Evolutionary conservation across 2,113 vertebrate genomes (phyloP), one percentile per base, ranked within the genome.

Genomic region (Microtus montanus): DNA sequence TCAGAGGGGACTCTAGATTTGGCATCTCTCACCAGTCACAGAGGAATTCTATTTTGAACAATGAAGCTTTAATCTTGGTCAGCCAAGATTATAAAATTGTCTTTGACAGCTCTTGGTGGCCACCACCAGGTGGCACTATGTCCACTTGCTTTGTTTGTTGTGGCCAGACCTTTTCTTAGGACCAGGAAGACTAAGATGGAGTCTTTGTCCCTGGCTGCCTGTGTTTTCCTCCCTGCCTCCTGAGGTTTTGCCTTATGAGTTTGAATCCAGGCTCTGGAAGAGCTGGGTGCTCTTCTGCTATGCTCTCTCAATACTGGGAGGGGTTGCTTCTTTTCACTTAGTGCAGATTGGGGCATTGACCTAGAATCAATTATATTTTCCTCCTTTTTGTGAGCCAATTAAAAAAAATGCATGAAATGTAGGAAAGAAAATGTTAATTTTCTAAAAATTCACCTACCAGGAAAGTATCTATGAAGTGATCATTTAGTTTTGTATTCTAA

Each of bases 91-190:
- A 33, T 22, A 70, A 19, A 86, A 26, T 35, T 38, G 20, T 54
- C 54, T 82, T 58, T 89, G 83, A 28, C 3, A 7, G 52, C 22
- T n/a, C 74, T 86, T 95, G 54, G 11, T 20, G 19, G 54, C 41
- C 10, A 78, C 93, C 96, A 93, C 93, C 64, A 96, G 97, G 47
- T 92, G 97, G 96, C 96, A 71, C 49, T 88, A 89, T 12, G 52
- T 66, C 66, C 77, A 9, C 58, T 84, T 90, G 85, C 28, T 80
- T 11, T 4, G 71, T 52, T 30, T 26, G 49, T 38, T 78, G 44
- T 15, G 47, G 30, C 75, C 87, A 15, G 7, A 24, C 35, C 17
- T 49, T 26, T 71, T 19, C 9, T 84, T 70, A 49, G n/a, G 47
- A n/a, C 8, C 63, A 8, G 54, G 71, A 28, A n/a, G 66, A 28